Evolutionary conservation across 1,140 invertebrate genomes (phyloP), one percentile per base, ranked within the genome.

Genomic region (Xylocopa sonorina): DNA sequence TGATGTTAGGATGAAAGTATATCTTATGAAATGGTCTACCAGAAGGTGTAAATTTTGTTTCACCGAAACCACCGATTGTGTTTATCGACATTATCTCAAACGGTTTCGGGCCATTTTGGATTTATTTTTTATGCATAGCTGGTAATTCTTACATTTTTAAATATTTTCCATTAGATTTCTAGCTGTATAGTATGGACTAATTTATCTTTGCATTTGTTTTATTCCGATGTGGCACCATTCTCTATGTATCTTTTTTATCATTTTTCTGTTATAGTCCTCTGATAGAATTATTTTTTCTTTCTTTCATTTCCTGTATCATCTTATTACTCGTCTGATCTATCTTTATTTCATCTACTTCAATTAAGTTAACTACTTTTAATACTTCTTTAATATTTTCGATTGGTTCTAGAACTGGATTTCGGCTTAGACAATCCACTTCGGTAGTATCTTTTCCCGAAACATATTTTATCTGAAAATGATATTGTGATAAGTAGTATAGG

Each of bases 81-180:
- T 90, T 88, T n/a, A 90, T 76, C 0, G 88, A 88, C 27, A 88
- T 71, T 46, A 90, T 93, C 92, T 90, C 92, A 51, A 84, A 90
- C 10, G 88, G 85, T 62, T 84, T 66, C 81, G 86, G 24, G 74
- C 68, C 68, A 89, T 89, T 92, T 27, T n/a, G n/a, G 88, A 85
- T 89, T 92, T 92, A 68, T 92, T 92, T 72, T 60, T 76, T 7
- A 68, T 76, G 7, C 79, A 80, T n/a, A 43, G 53, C 3, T 63
- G 41, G n/a, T 72, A 81, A 0, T 38, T 41, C 58, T 50, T 64
- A 12, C 79, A 81, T 50, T 64, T 34, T 32, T 64, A 64, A 48
- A 81, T 81, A 50, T 81, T 81, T 1, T 55, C 3, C 10, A 18
- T n/a, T 55, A 79, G 24, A 46, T 69, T 68, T 32, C 57, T 75